Percentiles rank a stretch among this genome's conserved stretches.
phyloP scores from a whole-genome alignment of 2,113 vertebrate species.

The Corythoichthys intestinalis region DNA sequence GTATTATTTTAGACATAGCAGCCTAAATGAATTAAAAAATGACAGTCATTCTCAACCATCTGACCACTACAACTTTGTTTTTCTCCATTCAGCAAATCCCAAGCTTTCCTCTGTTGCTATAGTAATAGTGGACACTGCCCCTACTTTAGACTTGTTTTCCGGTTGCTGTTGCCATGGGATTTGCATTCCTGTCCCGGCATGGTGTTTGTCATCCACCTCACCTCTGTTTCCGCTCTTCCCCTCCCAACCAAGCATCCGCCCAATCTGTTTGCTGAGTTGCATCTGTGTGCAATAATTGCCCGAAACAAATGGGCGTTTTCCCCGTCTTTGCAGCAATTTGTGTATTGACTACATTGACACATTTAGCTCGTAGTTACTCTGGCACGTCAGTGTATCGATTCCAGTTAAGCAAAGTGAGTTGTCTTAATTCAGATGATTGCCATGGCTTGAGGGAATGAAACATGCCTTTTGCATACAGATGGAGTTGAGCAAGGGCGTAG shows the following conservation, averaged over 20 bases:
- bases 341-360: constrained; percentile 6
- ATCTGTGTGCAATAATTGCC: constrained; percentile 41
- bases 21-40: not conserved
- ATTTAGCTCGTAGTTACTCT: not conserved
- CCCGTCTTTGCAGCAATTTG: constrained; percentile 38
- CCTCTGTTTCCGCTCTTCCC: constrained; percentile 31
- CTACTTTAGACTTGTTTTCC: constrained; percentile 81
- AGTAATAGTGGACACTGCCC: constrained; percentile 82
- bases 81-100: constrained; percentile 69
- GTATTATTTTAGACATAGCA: not conserved
- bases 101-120: constrained; percentile 79
- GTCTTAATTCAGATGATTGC: constrained; percentile 7
- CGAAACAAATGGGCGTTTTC: constrained; percentile 39
- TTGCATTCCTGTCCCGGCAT: constrained; percentile 65
- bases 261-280: constrained; percentile 60
- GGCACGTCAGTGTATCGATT: constrained; percentile 8
- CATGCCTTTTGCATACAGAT: constrained; percentile 8
- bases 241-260: constrained; percentile 23
- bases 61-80: constrained; percentile 64
- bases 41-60: constrained; percentile 44
- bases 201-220: constrained; percentile 44
- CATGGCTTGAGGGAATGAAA: constrained; percentile 2
- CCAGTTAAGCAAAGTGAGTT: constrained; percentile 7
- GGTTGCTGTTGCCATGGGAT: constrained; percentile 82
- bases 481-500: not conserved